Base-by-base conservation (phyloP, 35 echinoderm and acorn worm genomes). In the Apostichopus californicus region DNA sequence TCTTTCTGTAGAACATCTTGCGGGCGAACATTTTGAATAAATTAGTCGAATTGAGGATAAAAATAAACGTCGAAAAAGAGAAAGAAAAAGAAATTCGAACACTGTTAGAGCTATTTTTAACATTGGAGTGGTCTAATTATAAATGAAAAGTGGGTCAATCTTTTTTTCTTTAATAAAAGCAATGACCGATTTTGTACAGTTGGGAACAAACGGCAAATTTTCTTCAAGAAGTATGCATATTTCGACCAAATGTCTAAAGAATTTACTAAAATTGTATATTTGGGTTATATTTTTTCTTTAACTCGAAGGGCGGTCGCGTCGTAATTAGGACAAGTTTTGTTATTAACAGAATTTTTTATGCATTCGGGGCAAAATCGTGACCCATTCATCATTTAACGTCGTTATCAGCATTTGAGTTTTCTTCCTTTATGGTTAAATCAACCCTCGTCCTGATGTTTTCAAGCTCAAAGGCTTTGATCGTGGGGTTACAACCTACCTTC, bases 391-490 rank as follows among this genome's bases (percentile, higher is more conserved):
- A 11, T 68, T 68, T 68, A 14, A 68, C 18, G 64, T 68, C 9
- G 18, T 18, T 68, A 68, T 68, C 64, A 11, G 15, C 64, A 11
- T 68, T 68, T 68, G 18, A 14, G 18, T 68, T 68, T 68, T 68
- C 12, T 68, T 68, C 8, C 64, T 68, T 18, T 14, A 9, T 68
- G 0, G 64, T 68, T 68, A 68, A 68, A 68, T 68, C 64, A 68
- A 10, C 18, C 64, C 64, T 68, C 64, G 64, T 9, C 18, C 18
- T 68, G 64, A 68, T 68, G 11, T 68, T 68, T 68, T 68, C 18
- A 68, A 68, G 64, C 64, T 68, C 64, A 68, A 68, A 68, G 64
- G 64, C 64, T 68, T 68, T 68, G 34, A 68, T 68, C 64, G 64
- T 68, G 64, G 64, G 64, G 64, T 68, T 68, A 14, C 64, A 18